Base-by-base conservation (phyloP, 2,797 vertebrate genomes). In the Xyrichtys novacula region DNA sequence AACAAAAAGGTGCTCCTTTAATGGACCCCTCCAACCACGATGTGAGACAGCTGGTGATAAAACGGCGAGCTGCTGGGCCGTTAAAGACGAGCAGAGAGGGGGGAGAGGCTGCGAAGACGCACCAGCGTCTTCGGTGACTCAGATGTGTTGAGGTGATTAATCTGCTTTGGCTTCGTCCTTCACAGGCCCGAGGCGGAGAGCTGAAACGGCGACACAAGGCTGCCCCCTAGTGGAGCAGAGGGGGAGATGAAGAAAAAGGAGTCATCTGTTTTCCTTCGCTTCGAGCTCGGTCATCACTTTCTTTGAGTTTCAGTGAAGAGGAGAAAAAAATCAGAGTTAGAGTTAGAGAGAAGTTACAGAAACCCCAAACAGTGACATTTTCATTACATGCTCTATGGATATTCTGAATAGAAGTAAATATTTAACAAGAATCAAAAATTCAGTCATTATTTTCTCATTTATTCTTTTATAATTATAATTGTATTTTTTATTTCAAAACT, bases 121-220 rank as follows among this genome's bases (percentile, higher is more conserved):
- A 89, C 78, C 84, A 76, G 81, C 25, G 55, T 88, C 83, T 88
- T 78, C 76, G 67, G 85, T 87, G 90, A 92, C 77, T 91, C 86
- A 89, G 87, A 88, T 89, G 86, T 88, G 87, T 88, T 81, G 72
- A 87, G 71, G 84, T 88, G 84, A 88, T 90, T 87, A 77, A 84
- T 90, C 68, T 85, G 89, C 74, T 80, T 71, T 78, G 80, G 74
- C 85, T 78, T 40, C 70, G 87, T 87, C 81, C 82, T 87, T 90
- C 87, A 78, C 50, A 60, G 73, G 74, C 80, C 75, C 54, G 54
- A 63, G 58, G 77, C 62, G 29, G 36, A 25, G 17, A 15, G 1
- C 19, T 1, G 3, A 34, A 48, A 52, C 48, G 17, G 47, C 22
- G 31, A 73, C 66, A 17, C 80, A 7, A 76, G 47, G 57, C 40